Evolutionary conservation across 2,113 vertebrate species (phyloP).

Genomic region (Oryzias javanicus): DNA sequence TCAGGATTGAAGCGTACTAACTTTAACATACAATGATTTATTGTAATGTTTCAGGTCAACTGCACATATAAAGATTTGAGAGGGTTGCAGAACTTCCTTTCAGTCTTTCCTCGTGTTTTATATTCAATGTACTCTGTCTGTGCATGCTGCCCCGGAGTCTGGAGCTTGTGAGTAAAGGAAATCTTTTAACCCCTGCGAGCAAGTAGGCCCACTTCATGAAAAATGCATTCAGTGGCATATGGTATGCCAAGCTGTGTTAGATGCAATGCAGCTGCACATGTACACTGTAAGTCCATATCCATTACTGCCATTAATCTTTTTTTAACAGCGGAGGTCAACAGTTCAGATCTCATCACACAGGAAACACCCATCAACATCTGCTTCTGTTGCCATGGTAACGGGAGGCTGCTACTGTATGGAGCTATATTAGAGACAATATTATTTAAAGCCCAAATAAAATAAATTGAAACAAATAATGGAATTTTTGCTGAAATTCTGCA

Average conservation of each 20-base stretch:
- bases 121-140: not conserved
- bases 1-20: not conserved
- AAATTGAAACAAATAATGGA: too few relatives aligned
- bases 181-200: constrained; percentile 22
- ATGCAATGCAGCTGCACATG: constrained; percentile 22
- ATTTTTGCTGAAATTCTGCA: too few relatives aligned
- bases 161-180: constrained; percentile 15
- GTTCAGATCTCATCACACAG: constrained; percentile 63
- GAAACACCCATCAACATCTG: constrained; percentile 59
- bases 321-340: constrained; percentile 58
- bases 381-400: constrained; percentile 68
- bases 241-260: constrained; percentile 51
- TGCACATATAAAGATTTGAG: not conserved
- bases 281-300: constrained; percentile 61
- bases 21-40: not conserved
- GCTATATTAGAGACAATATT: too few relatives aligned
- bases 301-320: constrained; percentile 53
- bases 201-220: constrained; percentile 45
- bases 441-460: too few relatives aligned
- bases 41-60: not conserved
- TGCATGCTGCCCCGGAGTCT: constrained; percentile 11
- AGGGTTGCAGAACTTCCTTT: constrained; percentile 4
- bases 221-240: constrained; percentile 60
- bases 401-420: too few relatives aligned
- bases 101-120: not conserved